phyloP scores from a whole-genome alignment of 2,888 invertebrate genomes.

The Sinotaia quadrata region DNA sequence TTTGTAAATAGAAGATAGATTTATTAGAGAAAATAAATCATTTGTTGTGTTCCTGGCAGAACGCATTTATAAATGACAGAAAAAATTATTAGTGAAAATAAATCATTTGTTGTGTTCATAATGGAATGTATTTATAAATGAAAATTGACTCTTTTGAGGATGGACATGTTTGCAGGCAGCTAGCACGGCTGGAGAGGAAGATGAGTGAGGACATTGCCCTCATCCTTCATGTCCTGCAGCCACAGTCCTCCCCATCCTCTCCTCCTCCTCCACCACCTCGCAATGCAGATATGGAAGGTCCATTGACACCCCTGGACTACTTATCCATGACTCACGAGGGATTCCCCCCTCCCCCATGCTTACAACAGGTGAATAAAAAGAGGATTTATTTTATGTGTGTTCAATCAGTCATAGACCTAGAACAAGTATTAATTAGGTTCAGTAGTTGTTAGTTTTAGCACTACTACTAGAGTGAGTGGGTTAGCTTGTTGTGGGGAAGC shows the following conservation, averaged over 20 bases:
- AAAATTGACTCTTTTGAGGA: neutral
- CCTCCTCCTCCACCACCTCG: slow-evolving; percentile 36
- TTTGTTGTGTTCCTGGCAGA: no score
- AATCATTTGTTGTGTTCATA: no score
- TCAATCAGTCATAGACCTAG: no score
- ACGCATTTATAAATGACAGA: no score
- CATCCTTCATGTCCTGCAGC: slow-evolving; percentile 65
- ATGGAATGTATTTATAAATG: neutral
- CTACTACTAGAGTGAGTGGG: no score
- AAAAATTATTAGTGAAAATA: no score
- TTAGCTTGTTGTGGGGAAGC: no score
- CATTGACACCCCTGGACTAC: slow-evolving; percentile 42
- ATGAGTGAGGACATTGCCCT: slow-evolving; percentile 69
- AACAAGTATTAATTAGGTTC: no score
- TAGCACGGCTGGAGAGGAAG: slow-evolving; percentile 68
- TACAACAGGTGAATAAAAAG: slow-evolving; percentile 28
- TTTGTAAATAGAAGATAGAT: no score
- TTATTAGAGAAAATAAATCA: no score
- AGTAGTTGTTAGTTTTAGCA: neutral
- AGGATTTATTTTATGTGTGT: no score
- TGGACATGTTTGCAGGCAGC: slow-evolving; percentile 61
- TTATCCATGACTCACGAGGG: slow-evolving; percentile 41
- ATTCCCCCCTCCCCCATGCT: slow-evolving; percentile 37
- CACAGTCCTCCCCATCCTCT: slow-evolving; percentile 43
- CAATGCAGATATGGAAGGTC: slow-evolving; percentile 37